A percentile compares a stretch with the other conserved stretches of the same genome.
These are phyloP conservation scores for Harpegnathos saltator DNA, from an alignment of 1,140 invertebrate genomes.

Conservation along the genomic window DNA sequence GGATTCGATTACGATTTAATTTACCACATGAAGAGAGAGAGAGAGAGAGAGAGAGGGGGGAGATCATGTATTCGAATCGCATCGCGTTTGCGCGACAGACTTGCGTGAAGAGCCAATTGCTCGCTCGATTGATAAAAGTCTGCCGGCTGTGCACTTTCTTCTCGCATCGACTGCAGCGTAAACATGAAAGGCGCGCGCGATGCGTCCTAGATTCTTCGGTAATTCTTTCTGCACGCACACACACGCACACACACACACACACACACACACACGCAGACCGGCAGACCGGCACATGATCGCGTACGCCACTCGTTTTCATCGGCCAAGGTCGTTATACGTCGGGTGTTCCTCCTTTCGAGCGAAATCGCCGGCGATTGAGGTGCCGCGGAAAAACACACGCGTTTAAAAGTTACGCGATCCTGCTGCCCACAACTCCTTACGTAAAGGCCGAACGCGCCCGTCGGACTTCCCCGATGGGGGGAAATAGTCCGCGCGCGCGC, in stretches of 20 bases:
- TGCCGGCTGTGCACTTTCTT: slow-evolving; percentile 36
- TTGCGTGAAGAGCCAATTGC: neutral
- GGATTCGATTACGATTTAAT: no score
- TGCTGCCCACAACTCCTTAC: slow-evolving; percentile 22
- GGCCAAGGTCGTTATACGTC: slow-evolving; percentile 49
- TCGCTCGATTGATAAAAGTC: slow-evolving; percentile 20
- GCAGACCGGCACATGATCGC: neutral
- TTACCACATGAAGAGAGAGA: no score
- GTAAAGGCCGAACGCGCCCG: slow-evolving; percentile 14
- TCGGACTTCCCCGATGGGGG: neutral
- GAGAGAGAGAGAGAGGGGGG: no score
- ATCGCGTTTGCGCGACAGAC: neutral
- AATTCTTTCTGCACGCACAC: slow-evolving; percentile 34
- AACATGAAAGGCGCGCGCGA: slow-evolving; percentile 55
- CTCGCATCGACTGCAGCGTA: slow-evolving; percentile 7
- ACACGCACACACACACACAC: no score
- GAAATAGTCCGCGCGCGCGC: no score
- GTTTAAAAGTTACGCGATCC: slow-evolving; percentile 51
- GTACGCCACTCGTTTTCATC: slow-evolving; percentile 64
- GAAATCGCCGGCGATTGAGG: slow-evolving; percentile 34
- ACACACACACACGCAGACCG: no score
- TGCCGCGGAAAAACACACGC: slow-evolving; percentile 14
- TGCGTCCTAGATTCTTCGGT: slow-evolving; percentile 56
- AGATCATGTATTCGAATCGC: no score
- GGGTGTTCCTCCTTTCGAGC: slow-evolving; percentile 42